Evolutionary conservation across 2,113 vertebrate species (phyloP), one percentile per base, ranked within the genome.

Genomic region (Aspiorhynchus laticeps): DNA sequence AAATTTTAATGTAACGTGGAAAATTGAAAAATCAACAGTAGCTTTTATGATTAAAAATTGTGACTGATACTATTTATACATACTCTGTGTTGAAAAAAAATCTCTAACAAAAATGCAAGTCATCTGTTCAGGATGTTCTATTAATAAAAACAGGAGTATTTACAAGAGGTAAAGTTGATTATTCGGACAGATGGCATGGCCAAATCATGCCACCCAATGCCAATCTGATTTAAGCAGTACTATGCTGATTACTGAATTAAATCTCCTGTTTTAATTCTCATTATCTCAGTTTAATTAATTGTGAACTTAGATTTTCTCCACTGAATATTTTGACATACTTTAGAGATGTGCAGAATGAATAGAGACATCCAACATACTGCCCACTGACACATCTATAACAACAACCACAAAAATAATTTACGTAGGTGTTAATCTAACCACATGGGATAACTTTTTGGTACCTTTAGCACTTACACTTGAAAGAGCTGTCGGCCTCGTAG

Each of bases 111-210:
- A 76, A 17, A 7, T 76, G 24, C 12, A 48, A 76, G 3, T 48
- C 7, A 76, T 48, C n/a, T 48, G 1, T 43, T 77, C n/a, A 48
- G 74, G 24, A 77, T 77, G 4, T 26, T 46, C 41, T 48, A 28
- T 51, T n/a, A 53, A 83, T 83, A 69, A 84, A 84, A 15, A 38
- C 8, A 61, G 36, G 26, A 46, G 33, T 41, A n/a, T n/a, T n/a
- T n/a, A 9, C 43, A 38, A 61, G 51, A 38, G 69, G 67, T 74
- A 74, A 61, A 41, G 19, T 59, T 74, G 5, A 75, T 24, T 63
- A 76, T 21, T 38, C 5, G 6, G 77, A 67, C 76, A 38, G 65
- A 78, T 71, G 3, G 67, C 3, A 3, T 84, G 26, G 46, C 46
- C 43, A 71, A 79, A 56, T 38, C 11, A 43, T 26, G 65, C 31